Conservation (phyloP, 2,888 invertebrate species). For the Zygothrica quintamaculata region DNA sequence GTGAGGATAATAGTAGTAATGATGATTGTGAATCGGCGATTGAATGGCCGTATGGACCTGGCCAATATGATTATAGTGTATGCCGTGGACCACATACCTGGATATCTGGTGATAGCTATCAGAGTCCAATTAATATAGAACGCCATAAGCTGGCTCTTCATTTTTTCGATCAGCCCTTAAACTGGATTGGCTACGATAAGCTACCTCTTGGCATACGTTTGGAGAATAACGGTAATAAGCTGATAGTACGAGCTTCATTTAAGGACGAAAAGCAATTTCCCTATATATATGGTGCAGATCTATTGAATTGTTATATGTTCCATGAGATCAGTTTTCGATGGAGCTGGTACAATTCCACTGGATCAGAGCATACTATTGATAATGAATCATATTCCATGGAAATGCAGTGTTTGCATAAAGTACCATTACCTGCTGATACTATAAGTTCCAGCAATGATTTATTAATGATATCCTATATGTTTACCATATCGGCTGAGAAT, state of each 20-base stretch:
- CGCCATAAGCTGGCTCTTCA: too few species aligned
- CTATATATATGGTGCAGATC: slow-evolving; percentile 84
- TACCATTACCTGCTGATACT: slow-evolving; percentile 33
- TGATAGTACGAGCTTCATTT: slow-evolving; percentile 76
- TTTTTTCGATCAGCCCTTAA: too few species aligned
- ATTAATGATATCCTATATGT: slow-evolving; percentile 85
- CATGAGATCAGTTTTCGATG: slow-evolving; percentile 86
- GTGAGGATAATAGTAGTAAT: too few species aligned
- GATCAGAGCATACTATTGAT: slow-evolving; percentile 87
- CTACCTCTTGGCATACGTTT: slow-evolving; percentile 85
- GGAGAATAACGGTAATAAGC: slow-evolving; percentile 85
- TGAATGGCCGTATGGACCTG: too few species aligned
- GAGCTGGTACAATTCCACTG: slow-evolving; percentile 86
- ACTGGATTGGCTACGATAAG: too few species aligned
- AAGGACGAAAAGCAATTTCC: slow-evolving; percentile 64
- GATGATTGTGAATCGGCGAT: too few species aligned
- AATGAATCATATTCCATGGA: slow-evolving; percentile 86
- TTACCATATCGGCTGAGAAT: slow-evolving; percentile 85
- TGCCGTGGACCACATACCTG: slow-evolving; percentile 84
- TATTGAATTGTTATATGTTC: slow-evolving; percentile 85
- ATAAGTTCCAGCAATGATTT: slow-evolving; percentile 78
- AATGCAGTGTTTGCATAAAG: slow-evolving; percentile 84
- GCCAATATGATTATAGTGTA: slow-evolving; percentile 1
- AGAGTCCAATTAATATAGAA: slow-evolving; percentile 82
- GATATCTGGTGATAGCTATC: slow-evolving; percentile 80